phyloP scores from a whole-genome alignment of 1,140 invertebrate species.

The Heliothis virescens region DNA sequence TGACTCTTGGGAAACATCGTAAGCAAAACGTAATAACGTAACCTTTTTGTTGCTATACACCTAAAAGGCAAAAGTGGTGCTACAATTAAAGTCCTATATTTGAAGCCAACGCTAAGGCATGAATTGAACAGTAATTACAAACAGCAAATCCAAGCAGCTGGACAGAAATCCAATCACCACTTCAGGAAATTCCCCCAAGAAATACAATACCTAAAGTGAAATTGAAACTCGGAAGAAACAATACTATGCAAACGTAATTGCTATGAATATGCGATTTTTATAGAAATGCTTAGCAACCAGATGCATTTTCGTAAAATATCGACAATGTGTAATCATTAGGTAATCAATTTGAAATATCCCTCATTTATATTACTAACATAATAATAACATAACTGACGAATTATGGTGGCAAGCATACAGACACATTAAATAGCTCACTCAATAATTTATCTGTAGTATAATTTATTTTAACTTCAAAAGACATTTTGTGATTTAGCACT shows the following conservation, averaged over 20 bases:
- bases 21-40: not conserved
- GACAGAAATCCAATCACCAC: too few species aligned
- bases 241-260: not conserved
- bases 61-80: too few species aligned
- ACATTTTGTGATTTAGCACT: too few species aligned
- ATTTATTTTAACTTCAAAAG: not conserved
- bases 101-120: too few species aligned
- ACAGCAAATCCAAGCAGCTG: too few species aligned
- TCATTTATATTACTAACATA: not conserved
- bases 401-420: not conserved
- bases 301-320: not conserved
- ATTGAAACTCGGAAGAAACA: too few species aligned
- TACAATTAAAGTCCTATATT: too few species aligned
- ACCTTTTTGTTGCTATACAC: too few species aligned
- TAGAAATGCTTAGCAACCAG: not conserved
- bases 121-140: too few species aligned
- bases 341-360: not conserved
- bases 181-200: too few species aligned
- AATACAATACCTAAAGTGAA: too few species aligned
- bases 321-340: not conserved
- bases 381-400: not conserved
- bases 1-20: not conserved
- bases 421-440: conserved; percentile 6
- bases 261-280: not conserved
- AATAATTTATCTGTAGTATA: not conserved